Base-by-base conservation (phyloP, 2,888 invertebrate genomes). In the Lasioglossum pauxillum region DNA sequence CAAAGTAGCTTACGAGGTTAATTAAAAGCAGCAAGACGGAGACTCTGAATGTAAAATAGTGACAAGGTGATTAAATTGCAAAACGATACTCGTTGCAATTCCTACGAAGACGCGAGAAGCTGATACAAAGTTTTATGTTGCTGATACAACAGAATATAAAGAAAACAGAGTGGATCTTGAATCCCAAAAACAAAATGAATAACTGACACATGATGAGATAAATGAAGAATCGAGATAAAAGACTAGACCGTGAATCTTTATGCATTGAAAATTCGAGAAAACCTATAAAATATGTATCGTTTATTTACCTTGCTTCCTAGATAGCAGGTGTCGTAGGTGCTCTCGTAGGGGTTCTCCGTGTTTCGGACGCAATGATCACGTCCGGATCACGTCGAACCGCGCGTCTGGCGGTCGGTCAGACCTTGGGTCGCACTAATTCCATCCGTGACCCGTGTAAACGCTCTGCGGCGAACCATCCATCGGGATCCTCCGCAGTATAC, bases 371-470 rank as follows among this genome's bases (percentile, higher is more conserved):
- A 35, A 67, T 10, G 23, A 35, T 35, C 16, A 5, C 23, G 19
- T 10, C 8, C 19, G 19, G 67, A 67, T 35, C 67, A 67, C 41
- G 23, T 44, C 31, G 72, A 38, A 60, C 27, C 60, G 53, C 23
- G 38, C 2, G 35, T 44, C 81, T 60, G 72, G 57, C 31, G 31
- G 27, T 31, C 53, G 60, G 60, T 23, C 69, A 8, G 41, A 53
- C 49, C 72, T 38, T 19, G 35, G 75, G 44, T 76, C 81, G 83
- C 81, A 67, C 83, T 69, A 84, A 84, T 84, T 84, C 82, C 84
- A 69, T 76, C 76, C 81, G 64, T 81, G 84, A 84, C 82, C 78
- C 84, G 80, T 82, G 86, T 84, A 88, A 86, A 84, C 82, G 81
- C 72, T 79, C 78, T 60, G 77, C 81, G 79, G 84, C 83, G 87